Conservation (phyloP, 2,797 vertebrate genomes). For the Hoplostethus atlanticus region DNA sequence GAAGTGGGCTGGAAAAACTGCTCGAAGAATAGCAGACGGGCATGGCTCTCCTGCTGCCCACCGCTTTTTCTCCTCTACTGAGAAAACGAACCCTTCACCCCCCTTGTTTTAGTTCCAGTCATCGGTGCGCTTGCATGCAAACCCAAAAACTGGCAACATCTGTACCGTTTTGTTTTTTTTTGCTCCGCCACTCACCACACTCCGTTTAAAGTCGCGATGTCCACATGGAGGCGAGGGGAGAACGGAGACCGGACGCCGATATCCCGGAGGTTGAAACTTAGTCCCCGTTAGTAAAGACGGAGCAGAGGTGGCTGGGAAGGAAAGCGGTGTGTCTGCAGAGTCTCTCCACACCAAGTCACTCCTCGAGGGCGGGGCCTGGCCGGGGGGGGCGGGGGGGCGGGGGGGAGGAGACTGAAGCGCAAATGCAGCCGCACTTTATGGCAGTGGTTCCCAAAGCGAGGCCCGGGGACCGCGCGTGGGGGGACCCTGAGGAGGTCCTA, state of each 20-base stretch:
- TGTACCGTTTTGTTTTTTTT: conserved; percentile 1
- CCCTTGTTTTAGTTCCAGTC: conserved; percentile 54
- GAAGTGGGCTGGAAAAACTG: conserved; percentile 60
- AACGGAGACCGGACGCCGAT: conserved; percentile 18
- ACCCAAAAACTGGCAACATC: conserved; percentile 41
- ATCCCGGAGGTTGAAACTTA: conserved; percentile 71
- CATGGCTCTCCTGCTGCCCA: conserved; percentile 50
- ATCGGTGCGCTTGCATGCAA: conserved; percentile 15
- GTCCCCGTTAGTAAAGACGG: conserved; percentile 67
- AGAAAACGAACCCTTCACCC: conserved; percentile 33
- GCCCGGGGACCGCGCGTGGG: background rate
- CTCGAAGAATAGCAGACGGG: conserved; percentile 52
- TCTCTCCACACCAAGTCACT: conserved; percentile 64
- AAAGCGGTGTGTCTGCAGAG: conserved; percentile 60
- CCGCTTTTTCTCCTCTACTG: conserved; percentile 41
- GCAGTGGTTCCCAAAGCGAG: conserved; percentile 37
- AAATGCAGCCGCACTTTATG: conserved; percentile 20
- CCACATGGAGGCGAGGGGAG: conserved; percentile 55
- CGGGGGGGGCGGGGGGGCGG: conserved; percentile 8
- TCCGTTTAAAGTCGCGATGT: conserved; percentile 44
- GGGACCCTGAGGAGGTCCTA: no score
- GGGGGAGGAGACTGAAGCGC: conserved; percentile 71
- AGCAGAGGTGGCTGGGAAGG: conserved; percentile 35
- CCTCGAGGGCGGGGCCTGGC: conserved; percentile 75
- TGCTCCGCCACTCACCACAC: conserved; percentile 66